Evolutionary conservation across 64 coral and sea anemone genomes (phyloP), one percentile per base, ranked within the genome.

Genomic region (Dendrophyllia cribrosa): DNA sequence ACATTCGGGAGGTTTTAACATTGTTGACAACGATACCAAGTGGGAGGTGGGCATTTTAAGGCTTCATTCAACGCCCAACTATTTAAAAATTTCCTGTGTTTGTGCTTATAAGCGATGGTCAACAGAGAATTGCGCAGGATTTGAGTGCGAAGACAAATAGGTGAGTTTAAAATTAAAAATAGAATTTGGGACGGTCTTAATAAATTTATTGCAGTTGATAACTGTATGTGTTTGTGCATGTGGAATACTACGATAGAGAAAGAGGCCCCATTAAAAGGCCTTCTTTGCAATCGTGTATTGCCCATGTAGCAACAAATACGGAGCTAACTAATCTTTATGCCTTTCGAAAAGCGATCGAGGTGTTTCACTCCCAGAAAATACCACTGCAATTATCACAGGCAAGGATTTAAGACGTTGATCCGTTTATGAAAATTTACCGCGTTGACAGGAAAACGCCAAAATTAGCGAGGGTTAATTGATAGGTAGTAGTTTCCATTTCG

Each of bases 391-490:
- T 94, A 94, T 76, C 86, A 78, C 86, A 26, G 88, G 88, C 86
- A 82, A 50, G 86, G 92, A 89, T 93, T 93, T 88, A 26, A 89
- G 79, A 82, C 81, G 67, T 51, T 93, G 92, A 93, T 93, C 92
- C 92, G 92, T 93, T 93, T 93, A 93, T 72, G 55, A 75, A 83
- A 93, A 89, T 93, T 89, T 81, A 94, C 88, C 78, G 62, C 66
- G 92, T 89, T 89, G 92, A 94, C 87, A 89, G 87, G 26, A 71
- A 47, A 94, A 61, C 49, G 92, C 87, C 75, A 94, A 94, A 89
- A 89, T 89, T 94, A 89, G 92, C 70, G 79, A 66, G 59, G 59
- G 69, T 52, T 89, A 94, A 94, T 94, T 94, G 92, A 89, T 89
- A 76, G 50, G 86, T 81, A 68, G 88, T 62, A 75, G 80, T 84